Conservation (phyloP, 1,140 invertebrate species). For the Acromyrmex charruanus region DNA sequence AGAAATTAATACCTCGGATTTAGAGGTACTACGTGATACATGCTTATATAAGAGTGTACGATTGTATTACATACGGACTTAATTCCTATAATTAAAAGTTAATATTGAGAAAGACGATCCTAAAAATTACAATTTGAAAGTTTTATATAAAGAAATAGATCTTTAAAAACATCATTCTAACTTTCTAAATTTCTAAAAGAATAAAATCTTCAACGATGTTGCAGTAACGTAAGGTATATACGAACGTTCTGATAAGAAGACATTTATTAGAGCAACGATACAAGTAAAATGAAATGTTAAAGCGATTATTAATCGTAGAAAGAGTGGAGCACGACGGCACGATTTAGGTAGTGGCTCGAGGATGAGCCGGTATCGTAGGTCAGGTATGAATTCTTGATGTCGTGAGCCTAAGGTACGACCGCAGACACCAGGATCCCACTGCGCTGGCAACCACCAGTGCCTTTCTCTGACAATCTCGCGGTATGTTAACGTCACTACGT, state of each 20-base stretch:
- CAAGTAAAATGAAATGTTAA: slow-evolving; percentile 28
- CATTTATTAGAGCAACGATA: background rate
- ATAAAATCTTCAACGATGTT: slow-evolving; percentile 59
- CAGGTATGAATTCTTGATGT: slow-evolving; percentile 82
- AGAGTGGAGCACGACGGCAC: slow-evolving; percentile 8
- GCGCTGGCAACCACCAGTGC: slow-evolving; percentile 58
- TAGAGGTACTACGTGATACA: too few species aligned
- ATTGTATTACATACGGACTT: background rate
- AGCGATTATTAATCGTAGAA: slow-evolving; percentile 53
- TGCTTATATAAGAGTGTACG: too few species aligned
- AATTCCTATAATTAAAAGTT: slow-evolving; percentile 4
- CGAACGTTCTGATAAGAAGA: background rate
- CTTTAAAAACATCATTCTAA: slow-evolving; percentile 23
- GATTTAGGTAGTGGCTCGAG: slow-evolving; percentile 4
- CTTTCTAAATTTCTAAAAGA: slow-evolving; percentile 25
- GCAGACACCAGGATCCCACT: slow-evolving; percentile 73
- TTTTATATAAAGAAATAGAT: background rate
- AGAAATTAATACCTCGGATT: too few species aligned
- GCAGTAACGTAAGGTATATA: background rate
- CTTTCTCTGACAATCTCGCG: slow-evolving; percentile 72
- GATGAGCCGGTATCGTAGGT: slow-evolving; percentile 71
- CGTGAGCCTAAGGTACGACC: slow-evolving; percentile 74
- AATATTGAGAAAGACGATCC: background rate
- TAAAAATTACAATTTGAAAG: background rate
- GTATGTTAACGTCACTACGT: slow-evolving; percentile 73